A percentile compares a stretch with the other conserved stretches of the same genome.
These are phyloP conservation scores for Castor canadensis DNA, from an alignment of 2,113 vertebrate genomes.

Conservation along the genomic window DNA sequence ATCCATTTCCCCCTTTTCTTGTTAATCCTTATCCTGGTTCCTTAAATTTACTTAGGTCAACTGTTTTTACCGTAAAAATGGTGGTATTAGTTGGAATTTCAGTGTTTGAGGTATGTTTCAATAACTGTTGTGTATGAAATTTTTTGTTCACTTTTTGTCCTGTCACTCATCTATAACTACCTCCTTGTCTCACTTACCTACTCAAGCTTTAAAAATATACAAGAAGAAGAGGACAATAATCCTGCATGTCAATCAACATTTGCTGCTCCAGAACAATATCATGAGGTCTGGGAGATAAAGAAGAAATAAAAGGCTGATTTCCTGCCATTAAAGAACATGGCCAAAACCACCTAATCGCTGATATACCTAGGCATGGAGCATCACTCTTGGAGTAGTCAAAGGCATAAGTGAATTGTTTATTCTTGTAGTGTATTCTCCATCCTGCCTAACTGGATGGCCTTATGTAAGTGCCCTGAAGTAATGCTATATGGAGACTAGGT, in stretches of 20 bases:
- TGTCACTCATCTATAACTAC: background rate
- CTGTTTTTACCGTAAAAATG: background rate
- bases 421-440: background rate
- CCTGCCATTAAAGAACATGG: background rate
- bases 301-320: conserved; percentile 5
- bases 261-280: background rate
- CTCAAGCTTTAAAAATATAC: background rate
- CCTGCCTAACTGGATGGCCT: background rate
- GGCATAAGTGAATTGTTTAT: background rate
- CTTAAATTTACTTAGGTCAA: background rate
- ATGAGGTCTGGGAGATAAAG: background rate
- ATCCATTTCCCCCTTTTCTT: background rate
- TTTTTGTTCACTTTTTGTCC: background rate
- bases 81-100: background rate
- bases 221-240: background rate
- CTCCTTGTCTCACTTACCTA: background rate
- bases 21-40: background rate
- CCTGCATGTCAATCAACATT: background rate
- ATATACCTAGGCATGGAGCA: background rate
- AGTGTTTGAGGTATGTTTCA: background rate
- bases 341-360: background rate
- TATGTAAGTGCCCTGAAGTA: background rate
- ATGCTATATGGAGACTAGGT: background rate
- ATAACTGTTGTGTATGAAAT: background rate
- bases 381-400: background rate